phyloP scores from a whole-genome alignment of 2,797 vertebrate genomes.

The Betta splendens region DNA sequence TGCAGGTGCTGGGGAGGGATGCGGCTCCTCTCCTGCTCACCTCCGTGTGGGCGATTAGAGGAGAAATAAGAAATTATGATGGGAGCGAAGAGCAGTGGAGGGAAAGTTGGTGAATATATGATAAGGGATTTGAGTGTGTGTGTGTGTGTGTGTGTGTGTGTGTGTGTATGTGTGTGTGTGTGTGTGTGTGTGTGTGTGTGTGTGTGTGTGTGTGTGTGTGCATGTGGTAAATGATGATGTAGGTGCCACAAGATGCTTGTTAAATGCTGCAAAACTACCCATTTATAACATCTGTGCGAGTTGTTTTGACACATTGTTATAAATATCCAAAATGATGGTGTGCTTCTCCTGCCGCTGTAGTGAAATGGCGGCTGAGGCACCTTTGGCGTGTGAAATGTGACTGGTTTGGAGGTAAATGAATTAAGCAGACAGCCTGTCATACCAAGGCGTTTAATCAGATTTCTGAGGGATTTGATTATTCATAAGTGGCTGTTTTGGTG shows the following conservation, averaged over 20 bases:
- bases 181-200: too few relatives aligned
- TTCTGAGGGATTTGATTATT: not conserved
- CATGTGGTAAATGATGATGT: too few relatives aligned
- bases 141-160: too few relatives aligned
- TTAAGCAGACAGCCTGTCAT: not conserved
- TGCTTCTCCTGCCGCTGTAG: not conserved
- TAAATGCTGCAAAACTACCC: too few relatives aligned
- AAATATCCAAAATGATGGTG: not conserved
- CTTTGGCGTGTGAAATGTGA: slow-evolving; percentile 4
- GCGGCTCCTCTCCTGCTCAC: slow-evolving; percentile 14
- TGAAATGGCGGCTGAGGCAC: not conserved
- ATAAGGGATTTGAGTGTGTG: too few relatives aligned
- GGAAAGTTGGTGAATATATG: slow-evolving; percentile 5
- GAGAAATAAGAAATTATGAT: slow-evolving; percentile 7
- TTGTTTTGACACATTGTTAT: not conserved
- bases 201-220: too few relatives aligned
- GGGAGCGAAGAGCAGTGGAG: not conserved
- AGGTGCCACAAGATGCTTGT: not conserved
- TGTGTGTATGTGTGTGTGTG: too few relatives aligned
- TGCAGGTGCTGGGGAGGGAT: slow-evolving; percentile 23
- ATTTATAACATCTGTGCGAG: too few relatives aligned
- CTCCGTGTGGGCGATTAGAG: not conserved
- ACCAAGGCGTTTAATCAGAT: slow-evolving; percentile 6
- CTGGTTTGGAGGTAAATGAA: not conserved
- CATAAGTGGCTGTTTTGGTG: slow-evolving; percentile 3